Base-by-base conservation (phyloP, 2,797 vertebrate species). In the Agapornis canus region DNA sequence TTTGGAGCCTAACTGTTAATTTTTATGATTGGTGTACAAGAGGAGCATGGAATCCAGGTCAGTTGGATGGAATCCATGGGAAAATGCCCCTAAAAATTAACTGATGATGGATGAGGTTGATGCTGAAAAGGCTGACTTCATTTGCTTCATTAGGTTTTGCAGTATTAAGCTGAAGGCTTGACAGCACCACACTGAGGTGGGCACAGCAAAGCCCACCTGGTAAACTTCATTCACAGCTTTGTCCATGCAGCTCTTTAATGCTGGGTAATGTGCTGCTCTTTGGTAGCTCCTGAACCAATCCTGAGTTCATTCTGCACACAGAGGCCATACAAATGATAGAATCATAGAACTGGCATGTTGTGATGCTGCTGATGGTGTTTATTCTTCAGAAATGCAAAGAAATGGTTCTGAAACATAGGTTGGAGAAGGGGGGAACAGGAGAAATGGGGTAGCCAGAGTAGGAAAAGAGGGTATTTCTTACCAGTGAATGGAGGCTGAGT, bases 81-180 rank as follows among this genome's bases (percentile, higher is more conserved):
- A 96, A 96, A 95, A 91, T 91, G 82, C 68, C 80, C 64, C 87
- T 75, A 54, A 94, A 96, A 90, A 92, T 94, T 95, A 95, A 92
- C 91, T 77, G 86, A 43, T 54, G 73, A 23, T 68, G 63, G 70
- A 90, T 82, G 66, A 92, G 89, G 92, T 70, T 76, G 77, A 86
- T 81, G 52, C 82, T 88, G 94, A 92, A 94, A 92, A 91, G 95
- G 77, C 80, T 56, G 64, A 49, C 59, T 89, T 95, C 85, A 95
- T 94, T 96, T 91, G 54, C 81, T 95, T 91, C 86, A 71, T 96
- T 92, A 88, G 0, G 0, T 65, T 65, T 92, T 57, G 54, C 59
- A 93, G 72, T 92, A 92, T 29, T 32, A 75, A 94, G 32, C 65
- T 81, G 82, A 84, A 86, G 71, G 16, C 27, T 94, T 96, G 92